Evolutionary conservation across 2,797 vertebrate species (phyloP), one percentile per base, ranked within the genome.

Genomic region (Ctenopoma kingsleyae): DNA sequence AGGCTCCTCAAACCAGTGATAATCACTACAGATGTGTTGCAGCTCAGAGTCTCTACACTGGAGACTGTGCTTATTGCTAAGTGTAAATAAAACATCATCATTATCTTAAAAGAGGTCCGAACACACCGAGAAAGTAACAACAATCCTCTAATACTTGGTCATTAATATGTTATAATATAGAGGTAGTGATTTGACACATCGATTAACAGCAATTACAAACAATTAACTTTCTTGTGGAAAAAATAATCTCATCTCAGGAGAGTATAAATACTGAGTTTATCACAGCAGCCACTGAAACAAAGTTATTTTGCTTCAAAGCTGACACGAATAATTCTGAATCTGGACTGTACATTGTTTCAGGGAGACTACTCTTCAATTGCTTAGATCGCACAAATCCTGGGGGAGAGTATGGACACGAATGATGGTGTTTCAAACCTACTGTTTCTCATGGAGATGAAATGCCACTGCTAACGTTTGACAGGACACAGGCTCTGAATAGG

Each of bases 101-200:
- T 75, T 51, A 74, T 72, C 47, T 61, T 50, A 67, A 50, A 56
- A 53, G 62, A 83, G 76, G 76, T 74, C 68, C 72, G 65, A 78
- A 78, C 78, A 73, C 69, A 74, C 61, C 78, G 52, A 72, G 49
- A 83, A 78, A 78, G 65, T 78, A 86, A 87, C 76, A 91, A 88
- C 61, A 80, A 84, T 67, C 69, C 58, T 84, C 74, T 85, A 86
- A 89, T 85, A 89, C 86, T 88, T 86, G 84, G 80, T 85, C 79
- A 86, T 89, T 88, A 89, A 76, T 78, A 84, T 81, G 51, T 63
- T 81, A 65, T 59, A 62, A 87, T 82, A 88, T 71, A 92, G 92
- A 93, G 92, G 92, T 93, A 93, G 92, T 91, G 91, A 92, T 90
- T 22, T 88, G 80, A 91, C 89, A 83, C 85, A 83, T 82, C 84